Evolutionary conservation across 2,888 invertebrate species (phyloP).

Genomic region (Erebia aethiops): DNA sequence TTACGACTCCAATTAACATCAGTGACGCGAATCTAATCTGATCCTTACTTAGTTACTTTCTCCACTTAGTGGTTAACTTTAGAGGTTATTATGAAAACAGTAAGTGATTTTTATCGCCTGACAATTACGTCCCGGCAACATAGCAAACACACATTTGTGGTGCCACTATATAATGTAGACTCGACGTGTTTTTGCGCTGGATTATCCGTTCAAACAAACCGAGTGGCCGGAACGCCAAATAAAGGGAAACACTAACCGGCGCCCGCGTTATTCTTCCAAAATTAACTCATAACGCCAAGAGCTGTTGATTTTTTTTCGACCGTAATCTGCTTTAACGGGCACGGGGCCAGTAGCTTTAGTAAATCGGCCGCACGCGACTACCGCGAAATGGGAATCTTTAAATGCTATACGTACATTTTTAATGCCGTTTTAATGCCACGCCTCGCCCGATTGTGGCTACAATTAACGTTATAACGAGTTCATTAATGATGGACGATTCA

Average conservation of each 20-base stretch:
- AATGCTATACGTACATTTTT: constrained; percentile 79
- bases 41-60: constrained; percentile 38
- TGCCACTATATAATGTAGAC: constrained; percentile 64
- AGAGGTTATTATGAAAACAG: constrained; percentile 59
- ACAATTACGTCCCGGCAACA: constrained; percentile 69
- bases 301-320: constrained; percentile 74
- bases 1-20: constrained; percentile 39
- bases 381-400: constrained; percentile 78
- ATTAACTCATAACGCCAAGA: constrained; percentile 82
- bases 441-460: constrained; percentile 71
- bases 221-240: constrained; percentile 74
- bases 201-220: constrained; percentile 80
- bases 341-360: constrained; percentile 77
- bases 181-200: constrained; percentile 69
- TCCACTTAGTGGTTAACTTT: constrained; percentile 63
- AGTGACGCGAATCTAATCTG: constrained; percentile 37
- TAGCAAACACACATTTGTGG: constrained; percentile 69
- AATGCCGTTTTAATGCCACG: constrained; percentile 74
- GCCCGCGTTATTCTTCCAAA: constrained; percentile 79
- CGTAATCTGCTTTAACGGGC: constrained; percentile 81
- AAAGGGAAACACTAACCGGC: constrained; percentile 76
- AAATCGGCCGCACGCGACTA: constrained; percentile 74
- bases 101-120: constrained; percentile 77
- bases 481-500: constrained; percentile 61
- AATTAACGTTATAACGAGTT: constrained; percentile 78